Evolutionary conservation across 2,797 vertebrate species (phyloP).

Genomic region (Danio albolineatus): DNA sequence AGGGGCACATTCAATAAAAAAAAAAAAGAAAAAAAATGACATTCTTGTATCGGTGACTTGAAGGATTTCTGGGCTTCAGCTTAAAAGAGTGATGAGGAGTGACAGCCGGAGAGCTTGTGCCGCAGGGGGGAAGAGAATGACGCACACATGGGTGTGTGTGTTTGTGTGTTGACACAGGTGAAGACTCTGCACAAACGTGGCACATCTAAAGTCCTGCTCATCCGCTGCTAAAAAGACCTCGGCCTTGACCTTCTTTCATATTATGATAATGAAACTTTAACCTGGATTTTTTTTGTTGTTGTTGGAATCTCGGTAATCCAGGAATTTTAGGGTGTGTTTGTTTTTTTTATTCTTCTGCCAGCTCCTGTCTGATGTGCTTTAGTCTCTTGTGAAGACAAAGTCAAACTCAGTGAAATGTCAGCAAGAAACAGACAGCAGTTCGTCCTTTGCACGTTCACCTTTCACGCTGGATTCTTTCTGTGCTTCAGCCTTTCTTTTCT

Average conservation of each 20-base stretch:
- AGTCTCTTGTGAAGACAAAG: conserved; percentile 13
- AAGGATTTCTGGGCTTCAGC: conserved; percentile 9
- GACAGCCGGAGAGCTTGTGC: conserved; percentile 38
- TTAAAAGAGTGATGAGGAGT: conserved; percentile 33
- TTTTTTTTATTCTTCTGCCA: conserved; percentile 6
- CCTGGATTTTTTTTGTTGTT: not conserved
- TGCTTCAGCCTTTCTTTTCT: conserved; percentile 23
- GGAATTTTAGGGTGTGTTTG: conserved; percentile 26
- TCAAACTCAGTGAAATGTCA: conserved; percentile 28
- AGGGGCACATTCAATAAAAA: not conserved
- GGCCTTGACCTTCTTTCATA: conserved; percentile 13
- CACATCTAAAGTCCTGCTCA: conserved; percentile 26
- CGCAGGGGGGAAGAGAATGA: not conserved
- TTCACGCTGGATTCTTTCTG: conserved; percentile 25
- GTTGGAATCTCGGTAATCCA: not conserved
- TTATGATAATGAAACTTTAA: not conserved
- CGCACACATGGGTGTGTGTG: not conserved
- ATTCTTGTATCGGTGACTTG: not conserved
- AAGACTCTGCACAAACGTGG: not conserved
- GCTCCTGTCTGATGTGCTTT: conserved; percentile 18
- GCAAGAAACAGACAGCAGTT: conserved; percentile 21
- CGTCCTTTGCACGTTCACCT: conserved; percentile 25
- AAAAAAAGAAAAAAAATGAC: too few species aligned
- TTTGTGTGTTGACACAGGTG: conserved; percentile 23
- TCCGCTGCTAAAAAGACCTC: conserved; percentile 18